phyloP scores from a whole-genome alignment of 2,888 invertebrate genomes.

The Dryocosmus kuriphilus region DNA sequence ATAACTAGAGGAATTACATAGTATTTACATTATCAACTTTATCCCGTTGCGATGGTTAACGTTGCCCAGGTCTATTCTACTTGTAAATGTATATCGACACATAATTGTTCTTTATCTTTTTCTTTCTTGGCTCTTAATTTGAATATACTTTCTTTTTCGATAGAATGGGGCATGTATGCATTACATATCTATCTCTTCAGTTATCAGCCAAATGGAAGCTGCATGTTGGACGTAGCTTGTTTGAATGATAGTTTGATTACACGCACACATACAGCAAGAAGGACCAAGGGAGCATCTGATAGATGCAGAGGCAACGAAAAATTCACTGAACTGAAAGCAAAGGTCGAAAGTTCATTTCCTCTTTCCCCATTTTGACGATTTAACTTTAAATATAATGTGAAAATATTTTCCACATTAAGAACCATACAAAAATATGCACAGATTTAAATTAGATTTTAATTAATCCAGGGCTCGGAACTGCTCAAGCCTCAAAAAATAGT shows the following conservation, averaged over 20 bases:
- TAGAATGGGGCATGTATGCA: background rate
- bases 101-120: background rate
- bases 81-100: background rate
- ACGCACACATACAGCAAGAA: background rate
- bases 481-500: too few relatives aligned
- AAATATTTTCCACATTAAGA: background rate
- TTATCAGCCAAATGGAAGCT: slow-evolving; percentile 19
- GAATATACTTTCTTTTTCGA: background rate
- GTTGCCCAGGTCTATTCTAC: background rate
- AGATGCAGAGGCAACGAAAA: background rate
- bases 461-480: too few relatives aligned
- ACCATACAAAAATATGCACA: background rate
- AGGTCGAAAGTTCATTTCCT: background rate
- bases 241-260: slow-evolving; percentile 10
- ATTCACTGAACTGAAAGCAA: slow-evolving; percentile 1
- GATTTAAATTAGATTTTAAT: too few relatives aligned
- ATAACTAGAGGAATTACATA: too few relatives aligned
- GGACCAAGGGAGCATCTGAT: background rate
- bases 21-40: too few relatives aligned
- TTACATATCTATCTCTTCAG: background rate
- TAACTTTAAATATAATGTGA: background rate
- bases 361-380: background rate
- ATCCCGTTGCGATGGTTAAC: too few relatives aligned
- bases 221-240: background rate
- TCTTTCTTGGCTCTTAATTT: background rate